Base-by-base conservation (phyloP, 2,888 invertebrate genomes). In the Caenorhabditis sp. region DNA sequence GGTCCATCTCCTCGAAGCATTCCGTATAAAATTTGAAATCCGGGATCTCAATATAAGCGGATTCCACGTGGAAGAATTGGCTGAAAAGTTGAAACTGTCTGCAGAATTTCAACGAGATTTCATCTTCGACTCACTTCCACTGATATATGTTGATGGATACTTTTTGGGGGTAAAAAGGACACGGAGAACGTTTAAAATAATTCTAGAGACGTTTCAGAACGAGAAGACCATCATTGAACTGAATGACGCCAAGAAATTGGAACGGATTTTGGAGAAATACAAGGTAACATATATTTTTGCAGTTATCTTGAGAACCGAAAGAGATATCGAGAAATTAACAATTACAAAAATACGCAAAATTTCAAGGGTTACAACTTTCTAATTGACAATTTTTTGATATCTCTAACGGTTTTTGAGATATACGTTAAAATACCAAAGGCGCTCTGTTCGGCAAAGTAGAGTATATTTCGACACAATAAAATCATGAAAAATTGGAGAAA, bases 71-170 rank as follows among this genome's bases (percentile, higher is more conserved):
- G 60, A 22, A 28, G 70, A 79, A 24, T 11, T 79, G 26, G 60
- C 69, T 1, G 44, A 60, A 3, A 79, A 70, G 13, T 28, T 79
- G 65, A 65, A 71, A 22, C 24, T 79, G 32, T 60, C 58, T 3
- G 50, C 18, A 6, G 65, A 68, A 44, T 68, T 55, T 37, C 64
- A 79, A 37, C 50, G 26, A 8, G 78, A 79, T 18, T 24, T 79
- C n/a, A 69, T 79, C 18, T 77, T 69, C 15, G 77, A 69, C 8
- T 62, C 53, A 1, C 37, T 77, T 4, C 77, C 77, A 8, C 20
- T 77, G 9, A 47, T 77, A 18, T 77, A 77, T 55, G 62, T 77
- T 6, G 69, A 77, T 55, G 77, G 77, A 4, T 77, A 60, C 26
- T 77, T 62, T 69, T 35, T 77, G 47, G 77, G 68, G 67, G 76